A percentile compares a stretch with the other conserved stretches of the same genome.
These are phyloP conservation scores for Thereva unica DNA, from an alignment of 2,888 invertebrate genomes.

Conservation along the genomic window DNA sequence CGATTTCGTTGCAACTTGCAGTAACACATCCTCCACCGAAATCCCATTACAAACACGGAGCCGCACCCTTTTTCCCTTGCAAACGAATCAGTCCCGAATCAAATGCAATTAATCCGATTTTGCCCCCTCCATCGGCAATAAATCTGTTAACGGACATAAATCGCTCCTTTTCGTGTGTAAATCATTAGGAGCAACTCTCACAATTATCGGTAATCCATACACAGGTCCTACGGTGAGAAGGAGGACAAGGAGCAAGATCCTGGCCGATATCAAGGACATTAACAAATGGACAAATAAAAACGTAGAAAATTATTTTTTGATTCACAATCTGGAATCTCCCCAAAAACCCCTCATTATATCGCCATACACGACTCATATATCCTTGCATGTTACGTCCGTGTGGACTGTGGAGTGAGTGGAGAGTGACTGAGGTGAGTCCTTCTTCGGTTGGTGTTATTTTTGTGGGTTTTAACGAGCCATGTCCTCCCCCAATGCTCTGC, in stretches of 20 bases:
- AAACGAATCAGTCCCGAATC: constrained; percentile 2
- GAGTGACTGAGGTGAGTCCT: too few relatives aligned
- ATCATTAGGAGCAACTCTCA: constrained; percentile 8
- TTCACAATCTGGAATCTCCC: not conserved
- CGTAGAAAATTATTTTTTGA: constrained; percentile 21
- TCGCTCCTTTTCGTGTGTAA: constrained; percentile 21
- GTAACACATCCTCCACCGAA: not conserved
- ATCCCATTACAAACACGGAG: not conserved
- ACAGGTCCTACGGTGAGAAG: too few relatives aligned
- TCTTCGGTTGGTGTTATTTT: too few relatives aligned
- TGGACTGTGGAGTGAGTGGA: too few relatives aligned
- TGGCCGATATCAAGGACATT: constrained; percentile 18
- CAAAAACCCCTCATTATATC: constrained; percentile 14
- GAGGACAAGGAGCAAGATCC: not conserved
- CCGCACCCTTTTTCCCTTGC: not conserved
- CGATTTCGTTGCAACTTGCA: too few relatives aligned
- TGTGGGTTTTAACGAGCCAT: too few relatives aligned
- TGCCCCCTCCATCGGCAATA: too few relatives aligned
- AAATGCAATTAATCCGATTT: constrained; percentile 17
- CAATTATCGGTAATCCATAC: not conserved
- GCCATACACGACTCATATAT: too few relatives aligned
- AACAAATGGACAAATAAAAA: constrained; percentile 29
- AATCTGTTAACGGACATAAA: constrained; percentile 12
- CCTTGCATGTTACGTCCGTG: not conserved
- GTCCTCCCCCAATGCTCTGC: too few relatives aligned